These are phyloP conservation scores for Drosophila pegasa DNA, from an alignment of 2,888 invertebrate genomes.

Conservation along the genomic window DNA sequence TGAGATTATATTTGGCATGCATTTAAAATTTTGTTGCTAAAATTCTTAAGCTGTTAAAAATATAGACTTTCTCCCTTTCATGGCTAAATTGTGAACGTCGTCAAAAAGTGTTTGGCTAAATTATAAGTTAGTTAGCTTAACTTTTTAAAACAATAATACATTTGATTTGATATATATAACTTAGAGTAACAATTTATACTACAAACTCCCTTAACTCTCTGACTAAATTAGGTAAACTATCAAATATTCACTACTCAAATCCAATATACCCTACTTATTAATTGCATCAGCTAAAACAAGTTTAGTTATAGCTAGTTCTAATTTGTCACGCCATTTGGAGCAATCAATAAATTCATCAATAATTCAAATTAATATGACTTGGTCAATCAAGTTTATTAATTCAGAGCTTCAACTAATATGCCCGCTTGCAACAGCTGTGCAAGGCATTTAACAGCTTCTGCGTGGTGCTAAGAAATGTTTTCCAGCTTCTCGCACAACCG, in stretches of 20 bases:
- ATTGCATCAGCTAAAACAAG: no score
- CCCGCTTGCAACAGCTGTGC: background rate
- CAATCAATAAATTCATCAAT: background rate
- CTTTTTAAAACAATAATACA: no score
- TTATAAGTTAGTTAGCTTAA: no score
- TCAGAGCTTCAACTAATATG: background rate
- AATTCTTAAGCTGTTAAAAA: no score
- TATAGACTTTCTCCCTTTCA: no score
- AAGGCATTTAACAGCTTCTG: constrained; percentile 4
- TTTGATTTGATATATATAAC: no score
- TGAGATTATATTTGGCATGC: no score
- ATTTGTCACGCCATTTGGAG: background rate
- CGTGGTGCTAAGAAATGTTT: constrained; percentile 60
- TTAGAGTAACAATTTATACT: no score
- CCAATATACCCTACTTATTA: background rate
- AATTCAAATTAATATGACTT: background rate
- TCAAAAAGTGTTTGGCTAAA: no score
- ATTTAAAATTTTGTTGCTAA: no score
- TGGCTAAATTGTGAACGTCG: no score
- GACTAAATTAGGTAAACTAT: background rate
- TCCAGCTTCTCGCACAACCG: constrained; percentile 63
- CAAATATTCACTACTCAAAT: background rate
- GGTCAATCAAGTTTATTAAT: background rate
- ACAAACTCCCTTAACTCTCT: no score
- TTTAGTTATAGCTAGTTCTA: background rate